Evolutionary conservation across 1,140 invertebrate genomes (phyloP).

Genomic region (Carposina sasakii): DNA sequence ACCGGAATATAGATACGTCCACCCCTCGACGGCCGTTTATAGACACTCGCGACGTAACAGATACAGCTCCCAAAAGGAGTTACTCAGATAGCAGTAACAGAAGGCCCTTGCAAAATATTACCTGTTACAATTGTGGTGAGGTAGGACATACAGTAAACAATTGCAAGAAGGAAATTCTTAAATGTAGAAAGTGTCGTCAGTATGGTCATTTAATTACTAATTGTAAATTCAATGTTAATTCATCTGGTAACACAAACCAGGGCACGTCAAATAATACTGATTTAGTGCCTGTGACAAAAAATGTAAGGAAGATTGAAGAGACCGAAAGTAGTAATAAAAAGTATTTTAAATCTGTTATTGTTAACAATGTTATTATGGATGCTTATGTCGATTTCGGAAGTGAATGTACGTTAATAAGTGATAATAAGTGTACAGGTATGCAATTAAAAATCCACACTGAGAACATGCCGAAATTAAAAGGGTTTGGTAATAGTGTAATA

Average conservation of each 20-base stretch:
- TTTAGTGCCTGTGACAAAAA: no score
- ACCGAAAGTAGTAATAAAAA: background rate
- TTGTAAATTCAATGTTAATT: background rate
- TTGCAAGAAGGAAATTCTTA: background rate
- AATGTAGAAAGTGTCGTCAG: background rate
- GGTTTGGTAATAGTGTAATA: background rate
- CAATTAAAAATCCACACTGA: background rate
- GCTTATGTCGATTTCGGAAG: conserved; percentile 7
- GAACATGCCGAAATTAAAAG: background rate
- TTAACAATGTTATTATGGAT: background rate
- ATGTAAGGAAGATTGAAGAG: conserved; percentile 1
- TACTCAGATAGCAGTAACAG: background rate
- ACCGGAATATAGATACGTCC: background rate
- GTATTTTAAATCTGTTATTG: conserved; percentile 3
- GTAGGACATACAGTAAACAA: background rate
- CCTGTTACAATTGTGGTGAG: conserved; percentile 2
- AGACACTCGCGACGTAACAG: background rate
- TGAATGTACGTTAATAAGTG: conserved; percentile 2
- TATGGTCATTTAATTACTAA: background rate
- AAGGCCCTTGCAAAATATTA: background rate
- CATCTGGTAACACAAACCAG: background rate
- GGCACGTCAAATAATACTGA: background rate
- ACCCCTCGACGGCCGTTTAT: background rate
- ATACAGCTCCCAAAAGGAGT: background rate
- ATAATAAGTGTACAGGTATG: background rate